Evolutionary conservation across 2,113 vertebrate species (phyloP), one percentile per base, ranked within the genome.

Genomic region (Periophthalmus modestus): DNA sequence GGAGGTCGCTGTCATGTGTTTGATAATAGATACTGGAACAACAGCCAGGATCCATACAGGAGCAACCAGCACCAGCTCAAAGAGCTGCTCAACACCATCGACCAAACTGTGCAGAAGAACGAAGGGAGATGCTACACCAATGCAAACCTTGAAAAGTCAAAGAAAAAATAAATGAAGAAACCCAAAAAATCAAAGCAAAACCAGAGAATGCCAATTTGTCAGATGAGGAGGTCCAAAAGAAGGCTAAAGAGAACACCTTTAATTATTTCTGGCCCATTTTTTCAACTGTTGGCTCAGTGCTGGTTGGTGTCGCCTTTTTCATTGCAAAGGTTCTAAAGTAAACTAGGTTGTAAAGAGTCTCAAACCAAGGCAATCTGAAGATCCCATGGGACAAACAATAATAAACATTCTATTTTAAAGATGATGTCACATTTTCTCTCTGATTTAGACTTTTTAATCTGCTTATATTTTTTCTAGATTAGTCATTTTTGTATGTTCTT

Each of bases 1-100:
- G 55, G 43, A 0, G 36, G 21, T 5, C 54, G 69, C 6, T 71
- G 52, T 15, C 69, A 57, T 2, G 71, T 84, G 14, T 28, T 28
- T 28, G 28, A 28, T 28, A 28, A 28, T 28, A 28, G 28, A 28
- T 28, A 28, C 28, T 28, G 83, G 83, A 55, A 74, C 0, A 21
- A 36, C 11, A 47, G 47, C 0, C 28, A 3, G 4, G 7, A 77
- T 34, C 18, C 15, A 4, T 76, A 88, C 66, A 66, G 77, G 36
- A 77, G 21, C 50, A 59, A 24, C 55, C 39, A 71, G 7, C 0
- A 0, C n/a, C 69, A 71, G 36, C 13, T 71, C n/a, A n/a, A 21
- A 12, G 36, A 59, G n/a, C 19, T 71, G 36, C 34, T 71, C 9
- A 61, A 71, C 11, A 71, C 55, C 7, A 59, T 71, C 16, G 69